Percentiles rank a stretch among this genome's conserved stretches.
phyloP scores from a whole-genome alignment of 2,888 invertebrate genomes.

The Frankliniella fusca region DNA sequence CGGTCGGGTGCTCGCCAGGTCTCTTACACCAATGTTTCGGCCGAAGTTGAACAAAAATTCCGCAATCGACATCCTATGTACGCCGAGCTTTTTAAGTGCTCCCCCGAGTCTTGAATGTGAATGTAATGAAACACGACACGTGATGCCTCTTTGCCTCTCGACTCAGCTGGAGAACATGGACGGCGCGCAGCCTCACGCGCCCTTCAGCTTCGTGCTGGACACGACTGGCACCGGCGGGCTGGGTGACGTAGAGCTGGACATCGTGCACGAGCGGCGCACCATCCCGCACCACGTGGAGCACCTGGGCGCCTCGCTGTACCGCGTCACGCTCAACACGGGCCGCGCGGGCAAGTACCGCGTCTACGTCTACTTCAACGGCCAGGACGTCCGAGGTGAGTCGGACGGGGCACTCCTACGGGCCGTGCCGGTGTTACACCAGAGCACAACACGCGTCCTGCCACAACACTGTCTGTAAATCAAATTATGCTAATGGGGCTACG shows the following conservation, averaged over 20 bases:
- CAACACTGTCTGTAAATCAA: too few relatives aligned
- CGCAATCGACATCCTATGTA: too few relatives aligned
- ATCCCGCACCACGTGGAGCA: slow-evolving; percentile 77
- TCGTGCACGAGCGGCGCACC: slow-evolving; percentile 83
- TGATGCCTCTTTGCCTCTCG: too few relatives aligned
- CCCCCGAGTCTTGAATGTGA: too few relatives aligned
- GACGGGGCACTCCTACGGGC: background rate
- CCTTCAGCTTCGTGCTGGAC: slow-evolving; percentile 78
- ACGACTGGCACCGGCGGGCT: slow-evolving; percentile 74
- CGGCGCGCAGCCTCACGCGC: slow-evolving; percentile 77
- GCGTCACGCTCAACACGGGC: slow-evolving; percentile 54
- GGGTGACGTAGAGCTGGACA: slow-evolving; percentile 83
- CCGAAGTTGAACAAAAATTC: too few relatives aligned
- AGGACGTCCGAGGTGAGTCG: slow-evolving; percentile 65
- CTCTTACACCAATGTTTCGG: too few relatives aligned
- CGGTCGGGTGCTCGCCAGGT: too few relatives aligned
- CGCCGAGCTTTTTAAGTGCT: too few relatives aligned
- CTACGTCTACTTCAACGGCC: slow-evolving; percentile 91
- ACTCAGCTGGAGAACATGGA: slow-evolving; percentile 66
- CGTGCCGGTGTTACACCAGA: background rate
- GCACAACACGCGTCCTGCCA: background rate
- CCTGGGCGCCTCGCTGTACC: slow-evolving; percentile 60
- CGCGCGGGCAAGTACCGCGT: slow-evolving; percentile 62
- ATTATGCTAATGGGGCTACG: too few relatives aligned
- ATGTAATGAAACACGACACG: too few relatives aligned